Evolutionary conservation across 1,140 invertebrate species (phyloP).

Genomic region (Leptopilina boulardi): DNA sequence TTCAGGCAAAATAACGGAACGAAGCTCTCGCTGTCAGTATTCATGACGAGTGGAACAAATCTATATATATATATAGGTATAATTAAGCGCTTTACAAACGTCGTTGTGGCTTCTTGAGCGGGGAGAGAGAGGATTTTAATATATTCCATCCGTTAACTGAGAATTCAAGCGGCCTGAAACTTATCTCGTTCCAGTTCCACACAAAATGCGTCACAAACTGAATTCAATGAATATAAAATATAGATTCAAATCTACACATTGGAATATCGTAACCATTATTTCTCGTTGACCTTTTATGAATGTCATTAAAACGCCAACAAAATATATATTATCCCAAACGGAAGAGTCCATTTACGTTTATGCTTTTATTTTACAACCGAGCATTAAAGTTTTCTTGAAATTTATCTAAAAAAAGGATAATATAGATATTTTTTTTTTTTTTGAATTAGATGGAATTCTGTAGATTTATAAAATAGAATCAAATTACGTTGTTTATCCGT

Average conservation of each 20-base stretch:
- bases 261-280: background rate
- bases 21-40: constrained; percentile 8
- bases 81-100: constrained; percentile 6
- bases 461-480: no score
- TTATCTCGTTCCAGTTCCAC: constrained; percentile 24
- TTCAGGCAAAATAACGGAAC: constrained; percentile 31
- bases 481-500: background rate
- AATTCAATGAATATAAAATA: background rate
- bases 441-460: no score
- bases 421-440: no score
- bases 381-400: background rate
- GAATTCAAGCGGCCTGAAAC: constrained; percentile 27
- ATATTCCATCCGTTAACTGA: background rate
- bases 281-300: background rate
- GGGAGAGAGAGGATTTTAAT: background rate
- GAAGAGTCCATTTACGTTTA: constrained; percentile 15
- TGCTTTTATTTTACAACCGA: background rate
- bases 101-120: no score
- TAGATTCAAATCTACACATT: background rate
- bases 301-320: background rate
- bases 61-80: background rate
- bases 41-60: constrained; percentile 29
- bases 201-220: constrained; percentile 6
- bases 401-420: background rate
- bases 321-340: constrained; percentile 1